Evolutionary conservation across 2,113 vertebrate species (phyloP).

Genomic region (Oostethus manadensis): DNA sequence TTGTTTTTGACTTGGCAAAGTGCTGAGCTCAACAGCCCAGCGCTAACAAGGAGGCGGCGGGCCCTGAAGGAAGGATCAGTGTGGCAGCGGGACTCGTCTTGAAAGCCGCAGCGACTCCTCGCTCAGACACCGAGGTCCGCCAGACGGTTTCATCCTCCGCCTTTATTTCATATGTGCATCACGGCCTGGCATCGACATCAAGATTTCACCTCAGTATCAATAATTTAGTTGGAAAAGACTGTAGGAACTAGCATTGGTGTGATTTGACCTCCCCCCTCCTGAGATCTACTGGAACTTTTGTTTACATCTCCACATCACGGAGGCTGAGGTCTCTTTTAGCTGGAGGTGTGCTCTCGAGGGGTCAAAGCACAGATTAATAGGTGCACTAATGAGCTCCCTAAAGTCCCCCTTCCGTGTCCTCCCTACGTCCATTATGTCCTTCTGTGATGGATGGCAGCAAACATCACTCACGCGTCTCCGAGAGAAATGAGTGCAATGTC

Average conservation of each 20-base stretch:
- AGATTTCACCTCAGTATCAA: slow-evolving; percentile 56
- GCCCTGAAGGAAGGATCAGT: slow-evolving; percentile 56
- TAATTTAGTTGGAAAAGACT: slow-evolving; percentile 51
- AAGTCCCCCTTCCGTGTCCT: slow-evolving; percentile 65
- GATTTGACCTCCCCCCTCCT: slow-evolving; percentile 24
- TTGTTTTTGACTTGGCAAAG: slow-evolving; percentile 73
- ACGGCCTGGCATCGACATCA: slow-evolving; percentile 32
- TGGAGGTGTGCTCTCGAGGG: slow-evolving; percentile 65
- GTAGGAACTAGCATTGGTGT: too few species aligned
- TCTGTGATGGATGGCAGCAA: slow-evolving; percentile 68
- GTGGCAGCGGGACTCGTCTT: slow-evolving; percentile 46
- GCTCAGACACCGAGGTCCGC: slow-evolving; percentile 36
- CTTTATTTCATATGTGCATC: slow-evolving; percentile 41
- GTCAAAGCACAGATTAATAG: slow-evolving; percentile 80
- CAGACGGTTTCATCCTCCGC: slow-evolving; percentile 25
- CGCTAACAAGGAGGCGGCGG: slow-evolving; percentile 53
- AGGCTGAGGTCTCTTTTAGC: slow-evolving; percentile 65
- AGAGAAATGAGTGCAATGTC: slow-evolving; percentile 67
- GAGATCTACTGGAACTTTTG: slow-evolving; percentile 56
- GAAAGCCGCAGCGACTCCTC: slow-evolving; percentile 22
- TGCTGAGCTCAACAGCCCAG: slow-evolving; percentile 70
- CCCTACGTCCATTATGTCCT: slow-evolving; percentile 56
- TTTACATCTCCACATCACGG: slow-evolving; percentile 67
- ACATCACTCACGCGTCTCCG: slow-evolving; percentile 69
- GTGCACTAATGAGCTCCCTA: slow-evolving; percentile 76